A percentile compares a stretch with the other conserved stretches of the same genome.
Conservation (phyloP, 2,888 invertebrate species). For the Molanna angustata region DNA sequence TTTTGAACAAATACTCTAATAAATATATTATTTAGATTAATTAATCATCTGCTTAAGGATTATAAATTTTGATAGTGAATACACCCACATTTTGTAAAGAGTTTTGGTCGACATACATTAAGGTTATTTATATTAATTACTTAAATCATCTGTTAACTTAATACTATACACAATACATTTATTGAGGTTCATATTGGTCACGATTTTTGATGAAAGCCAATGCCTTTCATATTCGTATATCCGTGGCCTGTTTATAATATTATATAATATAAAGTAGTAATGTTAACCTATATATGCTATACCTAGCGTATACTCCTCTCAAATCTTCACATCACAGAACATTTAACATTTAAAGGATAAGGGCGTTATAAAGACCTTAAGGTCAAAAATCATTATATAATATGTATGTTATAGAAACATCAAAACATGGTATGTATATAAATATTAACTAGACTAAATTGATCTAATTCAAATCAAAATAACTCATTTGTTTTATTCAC, state of each 20-base stretch:
- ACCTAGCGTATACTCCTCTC: conserved; percentile 33
- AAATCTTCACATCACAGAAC: conserved; percentile 31
- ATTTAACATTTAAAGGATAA: conserved; percentile 29
- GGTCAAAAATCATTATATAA: conserved; percentile 1
- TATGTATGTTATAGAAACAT: conserved; percentile 19
- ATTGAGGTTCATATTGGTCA: conserved; percentile 31
- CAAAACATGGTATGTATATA: conserved; percentile 9
- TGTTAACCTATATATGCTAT: conserved; percentile 24
- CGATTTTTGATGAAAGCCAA: conserved; percentile 14
- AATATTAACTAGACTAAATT: conserved; percentile 13
- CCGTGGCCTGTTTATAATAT: conserved; percentile 14
- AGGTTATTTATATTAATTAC: conserved; percentile 23
- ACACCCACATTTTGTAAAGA: conserved; percentile 31
- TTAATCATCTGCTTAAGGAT: conserved; percentile 24
- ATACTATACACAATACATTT: conserved; percentile 29
- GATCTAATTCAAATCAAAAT: too few relatives aligned
- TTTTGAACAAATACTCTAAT: conserved; percentile 25
- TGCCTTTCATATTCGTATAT: conserved; percentile 12
- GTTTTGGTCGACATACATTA: conserved; percentile 32
- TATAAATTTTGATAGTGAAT: conserved; percentile 32
- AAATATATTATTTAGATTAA: conserved; percentile 27
- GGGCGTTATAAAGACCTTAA: neutral
- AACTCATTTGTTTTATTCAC: too few relatives aligned
- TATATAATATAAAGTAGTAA: neutral
- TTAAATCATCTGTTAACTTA: conserved; percentile 24